Conservation (phyloP, 1,140 invertebrate species). For the Palaemon carinicauda region DNA sequence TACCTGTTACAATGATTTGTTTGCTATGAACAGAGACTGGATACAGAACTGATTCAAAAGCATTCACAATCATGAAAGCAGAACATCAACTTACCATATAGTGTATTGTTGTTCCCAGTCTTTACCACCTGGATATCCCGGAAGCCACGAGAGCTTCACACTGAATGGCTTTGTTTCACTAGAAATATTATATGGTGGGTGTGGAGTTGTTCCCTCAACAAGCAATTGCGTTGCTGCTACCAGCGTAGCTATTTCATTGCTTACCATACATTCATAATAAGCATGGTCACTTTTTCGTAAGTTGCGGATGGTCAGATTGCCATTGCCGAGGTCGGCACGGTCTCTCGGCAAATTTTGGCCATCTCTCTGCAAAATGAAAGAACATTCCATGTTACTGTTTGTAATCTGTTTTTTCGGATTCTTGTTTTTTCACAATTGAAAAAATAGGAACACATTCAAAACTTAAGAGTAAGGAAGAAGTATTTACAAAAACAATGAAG, state of each 20-base stretch:
- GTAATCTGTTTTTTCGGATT: too few relatives aligned
- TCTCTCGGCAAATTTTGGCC: constrained; percentile 81
- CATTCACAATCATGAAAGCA: background rate
- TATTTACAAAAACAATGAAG: too few relatives aligned
- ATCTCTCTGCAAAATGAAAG: constrained; percentile 72
- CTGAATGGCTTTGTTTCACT: constrained; percentile 85
- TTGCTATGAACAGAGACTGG: background rate
- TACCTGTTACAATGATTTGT: too few relatives aligned
- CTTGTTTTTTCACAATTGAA: too few relatives aligned
- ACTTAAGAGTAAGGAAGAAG: too few relatives aligned
- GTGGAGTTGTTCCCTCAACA: constrained; percentile 94
- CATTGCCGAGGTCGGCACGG: constrained; percentile 78
- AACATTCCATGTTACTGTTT: background rate
- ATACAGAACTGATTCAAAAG: background rate
- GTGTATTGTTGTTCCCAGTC: constrained; percentile 94
- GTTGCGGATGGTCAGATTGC: constrained; percentile 91
- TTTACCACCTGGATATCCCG: constrained; percentile 92
- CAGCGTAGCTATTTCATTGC: constrained; percentile 92
- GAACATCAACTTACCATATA: constrained; percentile 76
- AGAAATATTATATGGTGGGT: constrained; percentile 93
- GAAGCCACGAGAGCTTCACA: constrained; percentile 89
- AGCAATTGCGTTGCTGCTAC: constrained; percentile 88
- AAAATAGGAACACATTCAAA: too few relatives aligned
- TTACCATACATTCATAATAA: constrained; percentile 90
- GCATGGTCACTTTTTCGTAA: constrained; percentile 90